phyloP scores from a whole-genome alignment of 2,113 vertebrate species.

The Scophthalmus maximus region DNA sequence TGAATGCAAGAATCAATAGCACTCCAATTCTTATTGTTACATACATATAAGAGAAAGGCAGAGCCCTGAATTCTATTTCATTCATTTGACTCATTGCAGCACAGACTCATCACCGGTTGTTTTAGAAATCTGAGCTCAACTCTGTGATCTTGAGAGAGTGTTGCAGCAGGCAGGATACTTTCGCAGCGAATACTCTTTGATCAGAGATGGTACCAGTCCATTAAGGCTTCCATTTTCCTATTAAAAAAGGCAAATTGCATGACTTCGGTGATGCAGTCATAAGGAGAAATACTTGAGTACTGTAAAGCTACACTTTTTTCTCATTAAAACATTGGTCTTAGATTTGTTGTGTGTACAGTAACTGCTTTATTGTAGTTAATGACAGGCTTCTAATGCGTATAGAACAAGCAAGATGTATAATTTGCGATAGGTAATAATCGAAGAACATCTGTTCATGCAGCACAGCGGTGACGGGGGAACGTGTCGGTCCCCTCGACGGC shows the following conservation, averaged over 20 bases:
- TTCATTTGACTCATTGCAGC: background rate
- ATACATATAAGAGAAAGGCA: background rate
- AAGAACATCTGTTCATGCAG: constrained; percentile 32
- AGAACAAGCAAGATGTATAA: too few relatives aligned
- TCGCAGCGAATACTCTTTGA: constrained; percentile 11
- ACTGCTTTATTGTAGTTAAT: background rate
- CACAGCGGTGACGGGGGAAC: constrained; percentile 26
- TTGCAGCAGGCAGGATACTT: constrained; percentile 24
- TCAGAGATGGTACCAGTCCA: constrained; percentile 40
- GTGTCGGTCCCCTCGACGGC: constrained; percentile 26
- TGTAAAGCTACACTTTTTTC: background rate
- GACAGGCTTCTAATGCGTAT: too few relatives aligned
- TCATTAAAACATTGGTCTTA: background rate
- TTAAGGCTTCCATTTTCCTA: constrained; percentile 31
- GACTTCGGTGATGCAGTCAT: constrained; percentile 40
- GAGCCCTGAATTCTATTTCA: background rate
- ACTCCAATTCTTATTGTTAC: background rate
- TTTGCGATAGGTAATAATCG: constrained; percentile 19
- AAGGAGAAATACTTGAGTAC: constrained; percentile 6
- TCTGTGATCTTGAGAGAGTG: constrained; percentile 4
- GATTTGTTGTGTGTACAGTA: background rate
- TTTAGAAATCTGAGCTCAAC: constrained; percentile 8
- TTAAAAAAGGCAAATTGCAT: constrained; percentile 46
- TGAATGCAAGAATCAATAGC: background rate
- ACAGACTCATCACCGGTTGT: background rate